Evolutionary conservation across 2,797 vertebrate species (phyloP).

Genomic region (Clarias fuscus): DNA sequence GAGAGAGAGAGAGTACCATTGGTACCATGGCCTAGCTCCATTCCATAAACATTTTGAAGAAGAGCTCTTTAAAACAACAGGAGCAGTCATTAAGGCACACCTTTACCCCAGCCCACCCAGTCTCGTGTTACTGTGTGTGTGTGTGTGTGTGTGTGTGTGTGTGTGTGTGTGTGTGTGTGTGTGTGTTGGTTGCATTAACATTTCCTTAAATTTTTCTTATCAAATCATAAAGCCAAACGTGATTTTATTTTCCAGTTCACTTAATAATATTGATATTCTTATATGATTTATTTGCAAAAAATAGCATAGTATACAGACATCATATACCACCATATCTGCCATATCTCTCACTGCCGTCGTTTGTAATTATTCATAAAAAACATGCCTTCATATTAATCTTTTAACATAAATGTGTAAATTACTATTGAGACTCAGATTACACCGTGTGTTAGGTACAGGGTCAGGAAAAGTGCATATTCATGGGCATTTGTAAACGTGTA

Average conservation of each 20-base stretch:
- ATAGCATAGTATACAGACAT: slow-evolving; percentile 26
- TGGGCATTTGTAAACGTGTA: slow-evolving; percentile 30
- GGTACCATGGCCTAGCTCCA: slow-evolving; percentile 50
- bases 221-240: no score
- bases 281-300: not conserved
- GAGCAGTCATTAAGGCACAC: slow-evolving; percentile 59
- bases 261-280: not conserved
- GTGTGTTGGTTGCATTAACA: slow-evolving; percentile 13
- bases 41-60: slow-evolving; percentile 77
- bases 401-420: slow-evolving; percentile 42
- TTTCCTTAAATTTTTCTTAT: not conserved
- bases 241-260: not conserved
- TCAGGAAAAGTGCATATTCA: slow-evolving; percentile 40
- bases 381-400: slow-evolving; percentile 12
- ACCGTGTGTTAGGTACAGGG: slow-evolving; percentile 47
- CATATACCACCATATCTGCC: slow-evolving; percentile 16
- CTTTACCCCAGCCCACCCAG: slow-evolving; percentile 71
- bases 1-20: slow-evolving; percentile 48
- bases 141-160: slow-evolving; percentile 4
- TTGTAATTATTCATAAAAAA: not conserved
- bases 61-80: slow-evolving; percentile 66
- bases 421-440: slow-evolving; percentile 62
- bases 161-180: slow-evolving; percentile 5
- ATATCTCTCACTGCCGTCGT: not conserved
- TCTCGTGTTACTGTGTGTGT: slow-evolving; percentile 38